These are phyloP conservation scores for Microchrysa polita DNA, from an alignment of 2,888 invertebrate species.

Conservation along the genomic window DNA sequence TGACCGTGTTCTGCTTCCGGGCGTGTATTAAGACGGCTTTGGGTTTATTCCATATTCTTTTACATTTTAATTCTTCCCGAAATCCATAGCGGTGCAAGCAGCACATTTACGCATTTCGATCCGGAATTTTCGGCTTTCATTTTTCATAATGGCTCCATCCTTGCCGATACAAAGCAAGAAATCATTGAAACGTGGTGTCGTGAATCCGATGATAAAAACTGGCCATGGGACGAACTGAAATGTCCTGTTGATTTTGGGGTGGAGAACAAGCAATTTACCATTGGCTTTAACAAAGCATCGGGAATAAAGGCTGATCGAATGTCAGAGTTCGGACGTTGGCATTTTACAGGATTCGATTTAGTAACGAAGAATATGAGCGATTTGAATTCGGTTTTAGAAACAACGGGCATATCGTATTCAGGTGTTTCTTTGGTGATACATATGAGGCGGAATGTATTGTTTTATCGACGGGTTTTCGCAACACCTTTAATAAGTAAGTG, in stretches of 20 bases:
- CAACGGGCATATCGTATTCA: constrained; percentile 52
- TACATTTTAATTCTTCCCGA: neutral
- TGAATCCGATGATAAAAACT: constrained; percentile 55
- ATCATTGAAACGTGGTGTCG: constrained; percentile 59
- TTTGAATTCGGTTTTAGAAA: constrained; percentile 49
- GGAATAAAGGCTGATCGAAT: neutral
- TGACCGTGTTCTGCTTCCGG: too few relatives aligned
- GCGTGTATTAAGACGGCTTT: too few relatives aligned
- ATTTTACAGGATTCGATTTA: constrained; percentile 31
- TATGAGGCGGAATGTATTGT: constrained; percentile 57
- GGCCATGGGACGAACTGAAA: constrained; percentile 59
- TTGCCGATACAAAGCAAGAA: constrained; percentile 54
- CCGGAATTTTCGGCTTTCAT: constrained; percentile 41
- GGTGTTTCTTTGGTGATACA: constrained; percentile 57
- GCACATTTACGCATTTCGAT: constrained; percentile 24
- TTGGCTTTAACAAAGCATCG: neutral
- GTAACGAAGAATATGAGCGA: constrained; percentile 13
- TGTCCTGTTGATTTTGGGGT: constrained; percentile 51
- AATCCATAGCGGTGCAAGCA: constrained; percentile 18
- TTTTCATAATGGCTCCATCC: constrained; percentile 56
- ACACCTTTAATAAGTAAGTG: constrained; percentile 58
- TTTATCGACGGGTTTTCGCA: constrained; percentile 58
- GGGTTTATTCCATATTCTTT: neutral
- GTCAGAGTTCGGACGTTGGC: constrained; percentile 42
- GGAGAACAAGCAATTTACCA: neutral